These are phyloP conservation scores for Nycticorax nycticorax DNA, from an alignment of 2,113 vertebrate genomes.

Conservation along the genomic window DNA sequence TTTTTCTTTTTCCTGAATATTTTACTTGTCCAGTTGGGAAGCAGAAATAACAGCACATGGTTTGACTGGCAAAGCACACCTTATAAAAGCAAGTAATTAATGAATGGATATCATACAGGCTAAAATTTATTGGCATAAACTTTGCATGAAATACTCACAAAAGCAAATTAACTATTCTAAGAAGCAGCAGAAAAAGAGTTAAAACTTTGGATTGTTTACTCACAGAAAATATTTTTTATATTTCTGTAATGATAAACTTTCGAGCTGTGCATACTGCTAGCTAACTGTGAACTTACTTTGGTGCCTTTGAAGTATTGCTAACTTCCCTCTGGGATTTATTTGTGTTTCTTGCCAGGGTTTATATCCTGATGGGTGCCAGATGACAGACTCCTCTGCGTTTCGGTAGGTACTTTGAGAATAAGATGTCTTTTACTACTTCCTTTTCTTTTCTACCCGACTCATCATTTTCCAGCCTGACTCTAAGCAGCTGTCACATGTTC, in stretches of 20 bases:
- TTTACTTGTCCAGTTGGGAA: neutral
- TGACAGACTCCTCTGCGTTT: constrained; percentile 42
- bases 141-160: neutral
- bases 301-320: constrained; percentile 42
- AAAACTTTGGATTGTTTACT: neutral
- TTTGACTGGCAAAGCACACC: neutral
- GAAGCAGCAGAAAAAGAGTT: neutral
- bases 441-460: constrained; percentile 12
- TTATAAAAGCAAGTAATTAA: neutral
- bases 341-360: constrained; percentile 30
- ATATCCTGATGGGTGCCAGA: constrained; percentile 41
- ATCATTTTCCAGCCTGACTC: constrained; percentile 27
- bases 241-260: neutral
- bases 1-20: neutral
- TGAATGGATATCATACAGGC: neutral
- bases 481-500: constrained; percentile 45
- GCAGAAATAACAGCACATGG: neutral
- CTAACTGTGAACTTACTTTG: neutral
- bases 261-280: neutral
- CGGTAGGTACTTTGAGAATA: constrained; percentile 14
- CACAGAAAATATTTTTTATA: neutral
- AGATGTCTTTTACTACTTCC: constrained; percentile 38
- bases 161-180: neutral
- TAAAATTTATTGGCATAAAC: neutral
- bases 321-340: constrained; percentile 39